Percentiles rank a stretch among this genome's conserved stretches.
phyloP scores from a whole-genome alignment of 2,113 vertebrate species.

The Chrysemys picta region DNA sequence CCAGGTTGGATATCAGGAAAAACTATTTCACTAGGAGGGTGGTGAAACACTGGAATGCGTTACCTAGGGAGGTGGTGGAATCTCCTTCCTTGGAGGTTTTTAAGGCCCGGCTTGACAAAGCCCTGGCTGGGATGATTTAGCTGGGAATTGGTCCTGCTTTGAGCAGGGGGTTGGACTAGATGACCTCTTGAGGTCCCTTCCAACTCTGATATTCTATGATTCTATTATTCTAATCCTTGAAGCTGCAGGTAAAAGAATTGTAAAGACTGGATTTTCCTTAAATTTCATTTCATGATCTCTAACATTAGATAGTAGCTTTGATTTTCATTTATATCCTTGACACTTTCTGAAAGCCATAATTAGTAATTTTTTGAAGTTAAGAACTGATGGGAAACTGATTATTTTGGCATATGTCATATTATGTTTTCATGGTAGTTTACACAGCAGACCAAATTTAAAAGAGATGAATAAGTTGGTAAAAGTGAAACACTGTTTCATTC shows the following conservation, averaged over 20 bases:
- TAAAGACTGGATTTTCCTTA: constrained; percentile 4
- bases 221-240: no score
- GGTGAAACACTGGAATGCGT: no score
- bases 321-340: constrained; percentile 20
- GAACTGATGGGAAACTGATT: not conserved
- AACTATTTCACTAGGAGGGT: no score
- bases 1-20: no score
- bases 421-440: not conserved
- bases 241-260: not conserved
- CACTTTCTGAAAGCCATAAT: not conserved
- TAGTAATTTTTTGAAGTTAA: not conserved
- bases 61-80: no score
- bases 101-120: no score
- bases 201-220: no score
- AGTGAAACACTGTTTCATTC: not conserved
- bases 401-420: not conserved
- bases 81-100: no score
- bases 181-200: no score
- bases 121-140: no score
- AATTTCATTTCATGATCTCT: constrained; percentile 2
- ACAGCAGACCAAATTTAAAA: not conserved
- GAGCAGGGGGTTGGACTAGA: no score
- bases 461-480: not conserved
- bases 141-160: no score
- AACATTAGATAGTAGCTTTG: not conserved